Conservation (phyloP, 1,140 invertebrate genomes). For the Diploscapter pachys region DNA sequence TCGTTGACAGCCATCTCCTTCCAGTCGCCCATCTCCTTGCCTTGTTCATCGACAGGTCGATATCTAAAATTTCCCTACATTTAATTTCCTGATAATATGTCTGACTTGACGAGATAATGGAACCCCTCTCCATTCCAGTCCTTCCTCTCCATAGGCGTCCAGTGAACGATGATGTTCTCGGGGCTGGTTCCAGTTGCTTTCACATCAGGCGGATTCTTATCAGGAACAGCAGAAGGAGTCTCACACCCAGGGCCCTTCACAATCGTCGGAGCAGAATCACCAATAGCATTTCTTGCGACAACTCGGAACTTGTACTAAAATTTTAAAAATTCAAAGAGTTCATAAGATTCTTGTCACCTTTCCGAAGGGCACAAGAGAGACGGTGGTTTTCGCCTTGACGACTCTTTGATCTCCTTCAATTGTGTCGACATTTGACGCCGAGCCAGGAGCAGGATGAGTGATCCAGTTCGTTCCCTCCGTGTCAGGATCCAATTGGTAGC, state of each 20-base stretch:
- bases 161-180: constrained; percentile 85
- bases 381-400: constrained; percentile 41
- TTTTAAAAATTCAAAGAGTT: constrained; percentile 11
- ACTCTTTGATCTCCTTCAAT: constrained; percentile 41
- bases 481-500: constrained; percentile 52
- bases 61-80: no score
- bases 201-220: constrained; percentile 91
- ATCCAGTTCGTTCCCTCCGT: constrained; percentile 48
- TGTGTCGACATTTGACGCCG: constrained; percentile 45
- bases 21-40: constrained; percentile 30
- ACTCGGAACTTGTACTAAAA: constrained; percentile 86
- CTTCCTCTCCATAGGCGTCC: constrained; percentile 61
- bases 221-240: constrained; percentile 79
- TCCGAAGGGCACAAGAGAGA: constrained; percentile 53
- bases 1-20: constrained; percentile 46
- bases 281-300: constrained; percentile 87
- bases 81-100: no score
- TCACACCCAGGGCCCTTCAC: constrained; percentile 71
- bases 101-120: constrained; percentile 47
- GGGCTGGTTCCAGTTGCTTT: constrained; percentile 80
- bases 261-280: constrained; percentile 74
- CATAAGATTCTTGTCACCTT: constrained; percentile 26
- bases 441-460: constrained; percentile 51
- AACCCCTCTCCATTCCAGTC: constrained; percentile 58
- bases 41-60: no score